Evolutionary conservation across 2,797 vertebrate species (phyloP), one percentile per base, ranked within the genome.

Genomic region (Carapus acus): DNA sequence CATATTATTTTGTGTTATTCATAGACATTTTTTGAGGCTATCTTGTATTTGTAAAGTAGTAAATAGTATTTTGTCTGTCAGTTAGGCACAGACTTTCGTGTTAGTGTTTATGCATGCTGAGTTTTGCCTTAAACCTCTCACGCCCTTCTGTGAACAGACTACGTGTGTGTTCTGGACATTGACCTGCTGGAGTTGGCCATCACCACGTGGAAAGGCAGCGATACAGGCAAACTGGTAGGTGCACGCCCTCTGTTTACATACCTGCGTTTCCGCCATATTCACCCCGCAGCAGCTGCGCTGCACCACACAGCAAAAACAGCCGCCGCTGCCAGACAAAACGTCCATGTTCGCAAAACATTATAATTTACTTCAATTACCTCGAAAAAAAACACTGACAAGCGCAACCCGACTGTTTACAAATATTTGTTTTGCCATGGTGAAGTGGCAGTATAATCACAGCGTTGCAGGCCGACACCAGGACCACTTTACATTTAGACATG

Each of bases 141-240:
- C n/a, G 8, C 57, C 1, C 48, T 4, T 56, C 43, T 70, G 18
- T 69, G 39, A 44, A 33, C 69, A 96, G 93, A 96, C 79, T 96
- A 94, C 14, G 87, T 95, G 52, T 96, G 93, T 50, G 89, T 94
- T 42, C 70, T 96, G 84, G 93, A 94, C 38, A 91, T 96, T 24
- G 93, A 94, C 76, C 85, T 96, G 34, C 78, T 96, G 60, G 93
- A 95, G 62, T 82, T 96, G 18, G 91, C 91, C 57, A 94, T 96
- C 79, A 95, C 92, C 62, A 96, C 93, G 17, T 94, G 93, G 91
- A 96, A 93, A 74, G 93, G 93, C 69, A 87, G 80, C 33, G 43
- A 88, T 0, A 82, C 80, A 0, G 90, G 87, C 27, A 93, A 90
- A 71, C 84, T 91, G 83, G 93, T 94, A 71, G 81, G 83, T 64